These are phyloP conservation scores for Melinaea menophilus DNA, from an alignment of 2,888 invertebrate species.

Conservation along the genomic window DNA sequence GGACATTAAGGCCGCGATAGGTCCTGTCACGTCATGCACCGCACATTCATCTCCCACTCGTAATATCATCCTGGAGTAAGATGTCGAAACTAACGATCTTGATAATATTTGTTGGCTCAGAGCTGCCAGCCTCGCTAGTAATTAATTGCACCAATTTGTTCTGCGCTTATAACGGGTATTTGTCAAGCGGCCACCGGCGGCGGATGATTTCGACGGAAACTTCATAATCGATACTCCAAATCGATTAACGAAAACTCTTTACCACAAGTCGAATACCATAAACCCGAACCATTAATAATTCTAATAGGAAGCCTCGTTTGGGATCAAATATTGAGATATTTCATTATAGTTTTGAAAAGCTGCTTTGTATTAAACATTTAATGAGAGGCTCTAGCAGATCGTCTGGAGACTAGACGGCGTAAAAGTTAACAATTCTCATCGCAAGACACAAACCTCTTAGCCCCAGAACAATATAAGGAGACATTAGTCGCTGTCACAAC, in stretches of 20 bases:
- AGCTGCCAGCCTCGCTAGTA: conserved; percentile 64
- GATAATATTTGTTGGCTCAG: conserved; percentile 76
- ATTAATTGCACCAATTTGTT: conserved; percentile 76
- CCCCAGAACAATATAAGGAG: conserved; percentile 76
- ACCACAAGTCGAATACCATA: conserved; percentile 21
- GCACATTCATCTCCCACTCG: conserved; percentile 50
- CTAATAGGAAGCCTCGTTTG: conserved; percentile 19
- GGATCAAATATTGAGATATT: conserved; percentile 2
- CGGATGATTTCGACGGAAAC: conserved; percentile 70
- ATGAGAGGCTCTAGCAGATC: conserved; percentile 50
- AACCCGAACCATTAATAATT: conserved; percentile 57
- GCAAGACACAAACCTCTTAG: conserved; percentile 73
- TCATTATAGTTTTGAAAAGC: conserved; percentile 6
- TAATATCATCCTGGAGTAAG: conserved; percentile 60
- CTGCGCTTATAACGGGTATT: conserved; percentile 74
- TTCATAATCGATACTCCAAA: conserved; percentile 72
- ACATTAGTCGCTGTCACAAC: conserved; percentile 76
- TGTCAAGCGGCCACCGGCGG: conserved; percentile 68
- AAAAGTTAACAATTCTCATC: conserved; percentile 73
- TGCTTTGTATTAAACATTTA: conserved; percentile 45
- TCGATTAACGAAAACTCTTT: conserved; percentile 49
- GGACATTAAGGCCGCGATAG: conserved; percentile 24
- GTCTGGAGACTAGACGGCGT: conserved; percentile 53
- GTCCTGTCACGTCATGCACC: conserved; percentile 42
- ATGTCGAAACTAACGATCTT: conserved; percentile 75